Evolutionary conservation across 2,888 invertebrate species (phyloP).

Genomic region (Incurvaria masculella): DNA sequence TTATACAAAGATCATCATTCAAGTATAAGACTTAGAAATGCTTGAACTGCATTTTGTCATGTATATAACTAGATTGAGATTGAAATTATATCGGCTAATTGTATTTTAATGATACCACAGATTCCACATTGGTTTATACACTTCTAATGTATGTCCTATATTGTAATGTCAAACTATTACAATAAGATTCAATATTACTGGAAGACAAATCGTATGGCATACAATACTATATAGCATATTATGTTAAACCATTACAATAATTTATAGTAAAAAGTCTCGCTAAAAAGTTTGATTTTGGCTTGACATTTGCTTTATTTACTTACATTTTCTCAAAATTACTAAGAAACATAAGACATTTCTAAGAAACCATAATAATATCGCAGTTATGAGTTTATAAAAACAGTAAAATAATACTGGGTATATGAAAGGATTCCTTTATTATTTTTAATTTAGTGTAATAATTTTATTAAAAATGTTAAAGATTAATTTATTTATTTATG

Average conservation of each 20-base stretch:
- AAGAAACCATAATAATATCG: constrained; percentile 23
- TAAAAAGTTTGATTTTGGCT: not conserved
- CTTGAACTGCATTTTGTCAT: no score
- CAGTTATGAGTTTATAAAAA: no score
- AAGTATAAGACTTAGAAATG: no score
- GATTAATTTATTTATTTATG: no score
- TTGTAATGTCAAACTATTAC: constrained; percentile 34
- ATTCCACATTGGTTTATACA: not conserved
- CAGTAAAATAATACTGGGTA: no score
- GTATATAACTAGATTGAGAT: not conserved
- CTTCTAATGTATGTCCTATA: constrained; percentile 20
- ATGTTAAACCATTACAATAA: not conserved
- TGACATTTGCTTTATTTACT: constrained; percentile 49
- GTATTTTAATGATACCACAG: not conserved
- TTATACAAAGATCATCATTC: no score
- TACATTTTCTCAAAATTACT: constrained; percentile 34
- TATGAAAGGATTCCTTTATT: no score
- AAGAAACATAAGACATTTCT: constrained; percentile 40
- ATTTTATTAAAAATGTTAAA: no score
- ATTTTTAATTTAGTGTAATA: no score
- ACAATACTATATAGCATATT: constrained; percentile 27
- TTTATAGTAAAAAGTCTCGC: not conserved
- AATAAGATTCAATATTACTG: constrained; percentile 56
- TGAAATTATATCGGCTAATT: not conserved
- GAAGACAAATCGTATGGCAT: constrained; percentile 60